phyloP scores from a whole-genome alignment of 1,140 invertebrate species.

The Drosophila burlai region DNA sequence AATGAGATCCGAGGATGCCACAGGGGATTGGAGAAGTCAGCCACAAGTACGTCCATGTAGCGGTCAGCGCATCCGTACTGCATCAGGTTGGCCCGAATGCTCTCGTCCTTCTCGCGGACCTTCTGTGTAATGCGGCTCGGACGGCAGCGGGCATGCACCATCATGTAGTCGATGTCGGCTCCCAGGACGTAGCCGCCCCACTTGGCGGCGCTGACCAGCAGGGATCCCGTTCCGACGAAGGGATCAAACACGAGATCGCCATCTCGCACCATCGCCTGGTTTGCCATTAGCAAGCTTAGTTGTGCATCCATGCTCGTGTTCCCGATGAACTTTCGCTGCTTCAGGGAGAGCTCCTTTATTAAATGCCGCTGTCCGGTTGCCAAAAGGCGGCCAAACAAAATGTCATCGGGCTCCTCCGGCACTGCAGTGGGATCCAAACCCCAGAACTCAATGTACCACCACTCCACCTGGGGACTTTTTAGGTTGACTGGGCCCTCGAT shows the following conservation, averaged over 20 bases:
- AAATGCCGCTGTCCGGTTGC: slow-evolving; percentile 92
- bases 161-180: slow-evolving; percentile 96
- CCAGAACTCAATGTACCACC: slow-evolving; percentile 95
- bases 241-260: slow-evolving; percentile 95
- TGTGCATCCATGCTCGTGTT: slow-evolving; percentile 99
- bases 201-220: slow-evolving; percentile 95
- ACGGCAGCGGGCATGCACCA: slow-evolving; percentile 94
- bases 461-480: slow-evolving; percentile 91
- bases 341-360: slow-evolving; percentile 92
- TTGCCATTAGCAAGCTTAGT: slow-evolving; percentile 96
- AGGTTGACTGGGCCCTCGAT: slow-evolving; percentile 92
- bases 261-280: slow-evolving; percentile 92
- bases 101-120: slow-evolving; percentile 93
- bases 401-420: slow-evolving; percentile 89
- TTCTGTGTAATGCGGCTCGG: slow-evolving; percentile 92
- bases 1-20: slow-evolving; percentile 91
- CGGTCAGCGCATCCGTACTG: slow-evolving; percentile 92
- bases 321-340: slow-evolving; percentile 97
- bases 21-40: slow-evolving; percentile 93
- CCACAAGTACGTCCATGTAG: slow-evolving; percentile 95
- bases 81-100: slow-evolving; percentile 92
- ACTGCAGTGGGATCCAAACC: slow-evolving; percentile 91
- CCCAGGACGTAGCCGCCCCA: slow-evolving; percentile 96
- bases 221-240: slow-evolving; percentile 97
- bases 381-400: slow-evolving; percentile 95